phyloP scores from a whole-genome alignment of 2,888 invertebrate species.

The Dorcus hopei region DNA sequence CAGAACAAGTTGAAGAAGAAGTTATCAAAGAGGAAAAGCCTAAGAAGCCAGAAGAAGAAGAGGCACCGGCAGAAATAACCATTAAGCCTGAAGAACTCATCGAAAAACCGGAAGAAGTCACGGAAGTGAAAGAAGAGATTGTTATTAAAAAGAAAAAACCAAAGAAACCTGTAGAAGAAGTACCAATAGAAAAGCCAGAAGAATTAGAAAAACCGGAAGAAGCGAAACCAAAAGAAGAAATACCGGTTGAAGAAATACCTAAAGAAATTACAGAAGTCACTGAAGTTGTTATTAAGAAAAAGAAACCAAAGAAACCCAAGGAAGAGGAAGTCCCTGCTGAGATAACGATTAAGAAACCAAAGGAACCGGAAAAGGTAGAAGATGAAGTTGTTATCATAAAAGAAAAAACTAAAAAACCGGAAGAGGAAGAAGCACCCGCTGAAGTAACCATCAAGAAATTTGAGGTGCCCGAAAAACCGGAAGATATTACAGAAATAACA shows the following conservation, averaged over 20 bases:
- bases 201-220: conserved; percentile 29
- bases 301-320: conserved; percentile 32
- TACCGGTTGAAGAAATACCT: conserved; percentile 48
- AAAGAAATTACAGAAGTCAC: conserved; percentile 45
- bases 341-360: conserved; percentile 51
- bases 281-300: conserved; percentile 38
- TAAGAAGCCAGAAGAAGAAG: conserved; percentile 23
- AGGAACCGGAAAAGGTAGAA: conserved; percentile 37
- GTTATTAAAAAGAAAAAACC: conserved; percentile 33
- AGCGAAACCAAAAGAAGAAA: conserved; percentile 40
- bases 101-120: conserved; percentile 50
- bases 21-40: conserved; percentile 47
- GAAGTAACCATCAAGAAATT: conserved; percentile 41
- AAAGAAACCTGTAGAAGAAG: conserved; percentile 28
- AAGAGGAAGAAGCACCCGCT: conserved; percentile 42
- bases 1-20: conserved; percentile 37
- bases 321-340: conserved; percentile 50
- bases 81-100: conserved; percentile 34
- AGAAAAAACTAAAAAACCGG: conserved; percentile 32
- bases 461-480: conserved; percentile 24
- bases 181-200: conserved; percentile 36
- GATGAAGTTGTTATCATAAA: conserved; percentile 37
- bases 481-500: conserved; percentile 28
- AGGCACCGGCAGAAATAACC: conserved; percentile 46
- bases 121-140: conserved; percentile 33